A percentile compares a stretch with the other conserved stretches of the same genome.
Evolutionary conservation across 2,113 vertebrate genomes (phyloP).

Genomic region (Chiloscyllium plagiosum): DNA sequence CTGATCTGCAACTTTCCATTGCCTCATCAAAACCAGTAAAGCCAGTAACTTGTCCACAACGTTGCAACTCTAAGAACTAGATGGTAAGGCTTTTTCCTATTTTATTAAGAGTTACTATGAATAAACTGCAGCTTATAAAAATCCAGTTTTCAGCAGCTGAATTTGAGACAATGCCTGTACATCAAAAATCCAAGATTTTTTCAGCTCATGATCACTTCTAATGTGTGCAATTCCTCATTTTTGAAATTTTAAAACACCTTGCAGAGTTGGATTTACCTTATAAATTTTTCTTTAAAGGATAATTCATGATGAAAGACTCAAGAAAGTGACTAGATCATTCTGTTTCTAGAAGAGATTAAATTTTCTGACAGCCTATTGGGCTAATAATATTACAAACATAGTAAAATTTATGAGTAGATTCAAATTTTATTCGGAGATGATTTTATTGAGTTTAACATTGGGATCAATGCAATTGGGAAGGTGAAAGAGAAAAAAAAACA

Average conservation of each 20-base stretch:
- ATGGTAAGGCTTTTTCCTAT: too few species aligned
- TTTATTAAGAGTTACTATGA: too few species aligned
- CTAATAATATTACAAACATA: neutral
- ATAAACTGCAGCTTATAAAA: too few species aligned
- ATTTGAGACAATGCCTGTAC: too few species aligned
- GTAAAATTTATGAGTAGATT: neutral
- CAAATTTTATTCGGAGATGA: neutral
- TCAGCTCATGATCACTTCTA: neutral
- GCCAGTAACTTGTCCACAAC: too few species aligned
- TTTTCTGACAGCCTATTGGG: neutral
- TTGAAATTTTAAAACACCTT: neutral
- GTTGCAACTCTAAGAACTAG: too few species aligned
- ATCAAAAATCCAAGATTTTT: neutral
- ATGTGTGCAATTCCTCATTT: too few species aligned
- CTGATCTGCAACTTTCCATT: too few species aligned
- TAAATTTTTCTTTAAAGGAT: neutral
- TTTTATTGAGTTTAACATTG: neutral
- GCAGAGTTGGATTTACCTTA: neutral
- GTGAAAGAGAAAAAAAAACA: neutral
- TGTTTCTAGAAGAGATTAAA: neutral
- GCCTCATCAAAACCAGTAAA: too few species aligned
- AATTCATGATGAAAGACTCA: neutral
- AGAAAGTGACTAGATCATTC: neutral
- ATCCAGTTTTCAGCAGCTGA: too few species aligned
- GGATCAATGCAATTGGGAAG: neutral